Conservation (phyloP, 2,113 vertebrate genomes). For the Gambusia holbrooki region DNA sequence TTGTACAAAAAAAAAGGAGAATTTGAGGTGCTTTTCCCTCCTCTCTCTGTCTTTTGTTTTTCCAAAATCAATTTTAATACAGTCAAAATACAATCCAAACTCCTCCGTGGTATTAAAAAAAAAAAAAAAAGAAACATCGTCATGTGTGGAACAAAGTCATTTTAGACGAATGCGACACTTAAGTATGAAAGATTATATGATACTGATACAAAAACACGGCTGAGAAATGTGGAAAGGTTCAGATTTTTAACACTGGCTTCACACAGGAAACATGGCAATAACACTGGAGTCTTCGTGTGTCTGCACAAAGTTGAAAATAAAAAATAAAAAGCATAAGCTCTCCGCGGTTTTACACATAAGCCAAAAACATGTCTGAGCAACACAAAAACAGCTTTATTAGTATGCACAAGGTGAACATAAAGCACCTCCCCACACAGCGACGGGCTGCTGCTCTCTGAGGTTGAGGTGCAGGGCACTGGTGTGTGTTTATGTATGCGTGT, state of each 20-base stretch:
- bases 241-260: constrained; percentile 63
- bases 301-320: neutral
- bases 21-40: constrained; percentile 36
- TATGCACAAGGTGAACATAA: constrained; percentile 70
- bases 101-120: constrained; percentile 44
- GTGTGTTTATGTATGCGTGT: constrained; percentile 42
- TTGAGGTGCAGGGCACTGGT: constrained; percentile 57
- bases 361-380: constrained; percentile 70
- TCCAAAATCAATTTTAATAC: constrained; percentile 52
- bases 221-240: constrained; percentile 66
- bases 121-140: constrained; percentile 47
- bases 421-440: constrained; percentile 55
- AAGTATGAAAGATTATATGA: constrained; percentile 59
- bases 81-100: constrained; percentile 69
- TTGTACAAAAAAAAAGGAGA: constrained; percentile 61
- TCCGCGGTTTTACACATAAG: constrained; percentile 65
- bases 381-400: constrained; percentile 69
- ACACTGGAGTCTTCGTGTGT: constrained; percentile 52
- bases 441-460: constrained; percentile 47
- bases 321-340: constrained; percentile 31
- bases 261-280: constrained; percentile 70
- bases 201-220: constrained; percentile 72
- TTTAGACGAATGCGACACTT: constrained; percentile 66
- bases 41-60: constrained; percentile 30
- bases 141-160: constrained; percentile 65